Base-by-base conservation (phyloP, 2,113 vertebrate species). In the Jaculus jaculus region DNA sequence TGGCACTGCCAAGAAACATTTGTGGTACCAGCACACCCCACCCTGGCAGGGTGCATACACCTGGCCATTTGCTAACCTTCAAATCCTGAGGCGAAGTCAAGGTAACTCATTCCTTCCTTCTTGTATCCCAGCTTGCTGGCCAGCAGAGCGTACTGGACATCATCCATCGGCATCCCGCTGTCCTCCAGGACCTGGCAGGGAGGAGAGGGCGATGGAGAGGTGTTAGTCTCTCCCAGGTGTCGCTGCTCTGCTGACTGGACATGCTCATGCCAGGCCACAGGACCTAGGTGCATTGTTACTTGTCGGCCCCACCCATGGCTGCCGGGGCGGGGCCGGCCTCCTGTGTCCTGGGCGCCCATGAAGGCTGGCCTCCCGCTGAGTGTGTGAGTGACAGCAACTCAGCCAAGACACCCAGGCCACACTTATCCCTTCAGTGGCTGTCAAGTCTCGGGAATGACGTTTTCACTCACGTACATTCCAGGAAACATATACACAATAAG, bases 121-220 rank as follows among this genome's bases (percentile, higher is more conserved):
- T 87, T 92, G 81, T 97, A 97, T 39, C 96, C 94, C 17, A 98
- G 30, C 34, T 96, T 94, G 32, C 95, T 63, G 3, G 65, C 86
- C 47, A 98, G 96, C 69, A 88, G 69, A 10, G 95, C 68, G 24
- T 97, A 98, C 72, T 96, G 96, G 2, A 88, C 42, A 0, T 98
- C 93, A 20, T 97, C 96, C 96, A 98, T 47, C 30, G 96, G 92
- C 95, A 98, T 96, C 24, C 92, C 93, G 7, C 87, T 91, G 92
- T 97, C 97, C 83, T 98, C 96, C 32, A 98, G 94, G 10, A 97
- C 88, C 97, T 98, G 85, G 24, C 2, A 65, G 47, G 91, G 85
- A 58, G 79, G 63, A 91, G 17, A 75, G 20, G 68, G 47, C 30
- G 54, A 93, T 2, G 18, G 63, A 78, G 51, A 87, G 83, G 71